phyloP scores from a whole-genome alignment of 1,140 invertebrate species.

The Elymnias hypermnestra region DNA sequence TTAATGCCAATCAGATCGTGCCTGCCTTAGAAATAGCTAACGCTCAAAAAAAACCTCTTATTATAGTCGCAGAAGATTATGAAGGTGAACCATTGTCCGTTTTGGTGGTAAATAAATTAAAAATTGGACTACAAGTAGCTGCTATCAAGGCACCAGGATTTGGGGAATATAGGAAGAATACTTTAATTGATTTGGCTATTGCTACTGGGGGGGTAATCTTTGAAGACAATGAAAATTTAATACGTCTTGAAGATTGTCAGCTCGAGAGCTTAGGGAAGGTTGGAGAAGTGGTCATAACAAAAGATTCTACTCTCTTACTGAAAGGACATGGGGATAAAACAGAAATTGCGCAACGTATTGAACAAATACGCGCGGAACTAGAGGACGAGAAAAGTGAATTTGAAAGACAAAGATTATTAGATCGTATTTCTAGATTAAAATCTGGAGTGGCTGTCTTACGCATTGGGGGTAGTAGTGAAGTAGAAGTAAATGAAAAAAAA shows the following conservation, averaged over 20 bases:
- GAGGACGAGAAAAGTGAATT: constrained; percentile 96
- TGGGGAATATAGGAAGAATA: constrained; percentile 98
- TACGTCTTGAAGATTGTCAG: constrained; percentile 98
- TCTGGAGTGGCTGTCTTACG: constrained; percentile 97
- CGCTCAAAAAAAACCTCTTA: constrained; percentile 93
- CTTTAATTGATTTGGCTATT: constrained; percentile 98
- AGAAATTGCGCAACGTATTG: constrained; percentile 92
- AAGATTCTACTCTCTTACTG: constrained; percentile 97
- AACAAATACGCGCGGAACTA: constrained; percentile 96
- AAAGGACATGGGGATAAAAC: constrained; percentile 91
- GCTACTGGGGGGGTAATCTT: constrained; percentile 97
- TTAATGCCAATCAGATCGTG: constrained; percentile 91
- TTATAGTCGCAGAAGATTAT: constrained; percentile 99
- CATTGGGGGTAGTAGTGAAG: constrained; percentile 97
- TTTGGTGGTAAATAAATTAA: constrained; percentile 97
- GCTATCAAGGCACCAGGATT: constrained; percentile 99
- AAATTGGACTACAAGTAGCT: constrained; percentile 97
- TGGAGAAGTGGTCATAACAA: constrained; percentile 98
- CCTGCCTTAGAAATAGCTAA: constrained; percentile 98
- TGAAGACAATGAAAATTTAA: constrained; percentile 96
- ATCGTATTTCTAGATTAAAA: constrained; percentile 96
- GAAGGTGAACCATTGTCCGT: constrained; percentile 99
- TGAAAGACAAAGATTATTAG: constrained; percentile 99
- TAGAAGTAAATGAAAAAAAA: constrained; percentile 99
- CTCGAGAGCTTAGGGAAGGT: constrained; percentile 92